Percentiles rank a stretch among this genome's conserved stretches.
Conservation (phyloP, 2,888 invertebrate species). For the Calameuta idolon region DNA sequence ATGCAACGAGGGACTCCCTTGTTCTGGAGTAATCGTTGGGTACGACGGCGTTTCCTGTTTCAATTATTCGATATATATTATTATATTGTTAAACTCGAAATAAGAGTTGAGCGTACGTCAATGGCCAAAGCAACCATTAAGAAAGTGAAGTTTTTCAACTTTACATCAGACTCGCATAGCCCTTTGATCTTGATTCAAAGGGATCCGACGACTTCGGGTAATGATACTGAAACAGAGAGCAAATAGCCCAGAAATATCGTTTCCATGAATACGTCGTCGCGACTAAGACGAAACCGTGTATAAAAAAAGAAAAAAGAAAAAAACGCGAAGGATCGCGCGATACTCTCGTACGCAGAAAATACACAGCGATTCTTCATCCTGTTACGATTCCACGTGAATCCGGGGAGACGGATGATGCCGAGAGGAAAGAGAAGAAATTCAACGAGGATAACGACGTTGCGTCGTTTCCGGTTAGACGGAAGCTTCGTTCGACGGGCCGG, state of each 20-base stretch:
- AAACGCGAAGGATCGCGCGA: background rate
- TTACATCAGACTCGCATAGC: background rate
- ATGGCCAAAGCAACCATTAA: background rate
- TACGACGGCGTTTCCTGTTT: too few relatives aligned
- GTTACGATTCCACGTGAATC: background rate
- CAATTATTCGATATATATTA: background rate
- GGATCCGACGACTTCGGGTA: background rate
- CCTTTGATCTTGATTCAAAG: background rate
- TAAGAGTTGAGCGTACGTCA: background rate
- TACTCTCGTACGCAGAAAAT: background rate
- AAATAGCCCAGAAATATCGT: background rate
- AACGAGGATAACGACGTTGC: constrained; percentile 56
- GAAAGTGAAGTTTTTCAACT: background rate
- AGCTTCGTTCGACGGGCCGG: constrained; percentile 60
- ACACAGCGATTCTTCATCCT: background rate
- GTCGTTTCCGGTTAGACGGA: constrained; percentile 53
- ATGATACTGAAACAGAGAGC: background rate
- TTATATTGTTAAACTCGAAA: background rate
- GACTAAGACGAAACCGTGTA: background rate
- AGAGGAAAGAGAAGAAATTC: background rate
- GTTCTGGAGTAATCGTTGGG: background rate
- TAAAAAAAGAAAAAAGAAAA: background rate
- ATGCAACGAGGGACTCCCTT: background rate
- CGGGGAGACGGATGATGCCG: constrained; percentile 30
- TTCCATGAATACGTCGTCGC: too few relatives aligned